These are phyloP conservation scores for Leucopsar rothschildi DNA, from an alignment of 2,113 vertebrate genomes.

Conservation along the genomic window DNA sequence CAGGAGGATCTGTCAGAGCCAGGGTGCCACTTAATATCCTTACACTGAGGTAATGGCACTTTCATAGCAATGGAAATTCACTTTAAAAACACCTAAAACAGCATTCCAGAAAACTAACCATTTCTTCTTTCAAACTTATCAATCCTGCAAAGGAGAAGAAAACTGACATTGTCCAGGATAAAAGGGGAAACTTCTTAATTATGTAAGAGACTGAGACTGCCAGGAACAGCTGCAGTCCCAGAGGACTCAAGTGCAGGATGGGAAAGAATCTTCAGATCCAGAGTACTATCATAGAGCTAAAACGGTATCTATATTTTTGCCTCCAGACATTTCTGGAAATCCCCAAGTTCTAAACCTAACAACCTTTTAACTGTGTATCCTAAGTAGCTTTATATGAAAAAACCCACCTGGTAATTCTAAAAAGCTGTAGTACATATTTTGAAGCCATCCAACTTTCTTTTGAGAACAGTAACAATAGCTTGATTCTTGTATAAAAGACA, in stretches of 20 bases:
- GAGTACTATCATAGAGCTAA: neutral
- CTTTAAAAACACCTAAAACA: neutral
- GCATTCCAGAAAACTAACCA: neutral
- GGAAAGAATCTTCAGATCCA: neutral
- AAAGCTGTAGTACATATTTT: neutral
- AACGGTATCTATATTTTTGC: neutral
- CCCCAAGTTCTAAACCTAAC: neutral
- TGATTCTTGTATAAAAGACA: neutral
- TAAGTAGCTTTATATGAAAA: neutral
- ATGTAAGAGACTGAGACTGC: neutral
- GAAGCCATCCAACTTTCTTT: neutral
- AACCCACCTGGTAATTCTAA: neutral
- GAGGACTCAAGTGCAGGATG: neutral
- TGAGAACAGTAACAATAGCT: neutral
- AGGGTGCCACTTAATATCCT: neutral
- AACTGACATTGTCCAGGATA: neutral
- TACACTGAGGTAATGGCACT: neutral
- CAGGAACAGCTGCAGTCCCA: neutral
- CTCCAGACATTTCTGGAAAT: slow-evolving; percentile 18
- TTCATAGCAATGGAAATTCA: neutral
- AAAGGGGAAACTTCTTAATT: neutral
- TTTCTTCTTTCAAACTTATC: neutral
- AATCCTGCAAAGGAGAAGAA: neutral
- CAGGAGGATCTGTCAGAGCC: neutral
- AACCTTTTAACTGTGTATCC: neutral